A percentile compares a stretch with the other conserved stretches of the same genome.
These are phyloP conservation scores for Tetragnatha versicolor DNA, from an alignment of 1,140 invertebrate species.

Conservation along the genomic window DNA sequence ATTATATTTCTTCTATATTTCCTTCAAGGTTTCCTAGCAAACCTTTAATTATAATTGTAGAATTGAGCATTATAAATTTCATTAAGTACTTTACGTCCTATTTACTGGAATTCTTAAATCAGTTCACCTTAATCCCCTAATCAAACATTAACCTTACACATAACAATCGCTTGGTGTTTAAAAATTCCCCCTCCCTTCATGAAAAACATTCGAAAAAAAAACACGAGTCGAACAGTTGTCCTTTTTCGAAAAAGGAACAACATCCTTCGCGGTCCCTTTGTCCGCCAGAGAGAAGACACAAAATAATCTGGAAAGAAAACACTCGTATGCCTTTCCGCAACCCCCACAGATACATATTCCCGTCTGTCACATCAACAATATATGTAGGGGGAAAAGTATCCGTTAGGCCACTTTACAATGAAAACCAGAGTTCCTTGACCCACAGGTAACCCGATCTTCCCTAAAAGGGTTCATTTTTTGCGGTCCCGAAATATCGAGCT, in stretches of 20 bases:
- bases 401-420: slow-evolving; percentile 25
- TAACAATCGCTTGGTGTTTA: too few species aligned
- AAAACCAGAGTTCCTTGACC: slow-evolving; percentile 21
- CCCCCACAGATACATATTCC: too few species aligned
- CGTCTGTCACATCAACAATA: slow-evolving; percentile 7
- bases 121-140: too few species aligned
- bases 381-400: neutral
- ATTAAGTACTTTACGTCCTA: too few species aligned
- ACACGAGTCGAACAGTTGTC: slow-evolving; percentile 34
- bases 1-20: too few species aligned
- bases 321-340: too few species aligned
- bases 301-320: slow-evolving; percentile 4
- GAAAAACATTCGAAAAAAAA: slow-evolving; percentile 26
- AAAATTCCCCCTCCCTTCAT: neutral
- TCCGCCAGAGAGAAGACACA: neutral
- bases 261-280: neutral
- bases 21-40: too few species aligned
- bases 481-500: slow-evolving; percentile 20
- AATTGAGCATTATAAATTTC: too few species aligned
- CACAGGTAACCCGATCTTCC: slow-evolving; percentile 17
- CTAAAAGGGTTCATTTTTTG: neutral
- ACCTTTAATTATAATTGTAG: too few species aligned
- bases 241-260: slow-evolving; percentile 3
- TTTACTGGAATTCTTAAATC: too few species aligned
- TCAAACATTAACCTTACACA: too few species aligned